Percentiles rank a stretch among this genome's conserved stretches.
Conservation (phyloP, 1,140 invertebrate genomes). For the Drosophila guanche region DNA sequence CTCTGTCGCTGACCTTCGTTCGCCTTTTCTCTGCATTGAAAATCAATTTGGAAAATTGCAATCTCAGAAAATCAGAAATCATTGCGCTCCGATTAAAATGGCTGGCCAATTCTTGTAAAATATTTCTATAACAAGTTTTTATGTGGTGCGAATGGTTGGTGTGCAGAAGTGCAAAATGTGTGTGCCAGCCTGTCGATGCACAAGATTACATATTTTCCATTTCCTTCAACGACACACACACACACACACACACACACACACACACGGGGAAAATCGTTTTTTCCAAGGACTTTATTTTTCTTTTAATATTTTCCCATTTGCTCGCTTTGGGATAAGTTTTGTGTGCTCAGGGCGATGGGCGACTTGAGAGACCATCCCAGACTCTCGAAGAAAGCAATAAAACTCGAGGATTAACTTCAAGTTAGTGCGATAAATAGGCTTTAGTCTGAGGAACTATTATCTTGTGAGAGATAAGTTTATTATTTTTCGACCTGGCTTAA, state of each 20-base stretch:
- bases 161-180: slow-evolving; percentile 19
- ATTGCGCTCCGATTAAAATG: slow-evolving; percentile 34
- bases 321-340: background rate
- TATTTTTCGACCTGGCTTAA: too few relatives aligned
- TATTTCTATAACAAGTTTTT: slow-evolving; percentile 30
- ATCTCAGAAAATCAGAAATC: slow-evolving; percentile 13
- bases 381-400: too few relatives aligned
- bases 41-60: slow-evolving; percentile 48
- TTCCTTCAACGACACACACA: slow-evolving; percentile 12
- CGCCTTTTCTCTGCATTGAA: slow-evolving; percentile 4
- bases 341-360: too few relatives aligned
- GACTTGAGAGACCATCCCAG: too few relatives aligned
- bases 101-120: slow-evolving; percentile 37
- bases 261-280: background rate
- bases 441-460: too few relatives aligned
- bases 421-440: too few relatives aligned
- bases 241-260: slow-evolving; percentile 4
- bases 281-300: background rate
- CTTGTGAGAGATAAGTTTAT: too few relatives aligned
- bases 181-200: slow-evolving; percentile 27
- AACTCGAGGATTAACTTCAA: too few relatives aligned
- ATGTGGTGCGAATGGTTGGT: background rate
- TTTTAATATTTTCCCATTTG: slow-evolving; percentile 1
- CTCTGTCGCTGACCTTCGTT: too few relatives aligned
- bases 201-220: slow-evolving; percentile 42